phyloP scores from a whole-genome alignment of 2,113 vertebrate genomes.

The Anser brachyrhynchus region DNA sequence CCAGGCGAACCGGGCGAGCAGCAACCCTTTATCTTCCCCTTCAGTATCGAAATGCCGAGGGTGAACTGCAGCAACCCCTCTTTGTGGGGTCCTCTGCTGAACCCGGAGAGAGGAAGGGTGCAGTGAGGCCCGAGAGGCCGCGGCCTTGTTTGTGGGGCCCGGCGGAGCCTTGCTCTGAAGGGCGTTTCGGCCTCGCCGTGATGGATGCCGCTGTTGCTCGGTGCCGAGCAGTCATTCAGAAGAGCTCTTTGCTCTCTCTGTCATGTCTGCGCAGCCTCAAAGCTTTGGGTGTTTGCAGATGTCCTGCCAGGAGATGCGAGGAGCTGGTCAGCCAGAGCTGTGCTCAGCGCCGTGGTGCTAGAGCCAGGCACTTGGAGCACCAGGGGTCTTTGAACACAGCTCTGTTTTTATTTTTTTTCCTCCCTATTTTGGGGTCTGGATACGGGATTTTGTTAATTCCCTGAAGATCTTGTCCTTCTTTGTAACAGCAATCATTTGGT shows the following conservation, averaged over 20 bases:
- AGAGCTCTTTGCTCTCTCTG: background rate
- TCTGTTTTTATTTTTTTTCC: background rate
- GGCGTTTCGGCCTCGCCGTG: background rate
- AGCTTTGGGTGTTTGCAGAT: accelerated
- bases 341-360: accelerated
- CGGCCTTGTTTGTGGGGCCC: background rate
- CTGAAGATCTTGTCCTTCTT: background rate
- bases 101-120: background rate
- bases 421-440: background rate
- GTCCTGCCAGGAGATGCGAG: background rate
- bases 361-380: background rate
- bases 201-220: background rate
- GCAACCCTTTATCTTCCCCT: background rate
- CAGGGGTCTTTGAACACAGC: accelerated
- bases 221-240: background rate
- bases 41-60: background rate
- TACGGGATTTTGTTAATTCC: background rate
- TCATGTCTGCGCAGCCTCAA: background rate
- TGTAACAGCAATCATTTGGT: background rate
- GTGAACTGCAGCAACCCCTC: background rate
- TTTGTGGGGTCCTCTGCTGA: background rate
- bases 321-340: background rate
- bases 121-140: background rate
- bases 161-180: background rate
- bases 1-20: background rate